phyloP scores from a whole-genome alignment of 1,140 invertebrate species.

The Drosophila auraria region DNA sequence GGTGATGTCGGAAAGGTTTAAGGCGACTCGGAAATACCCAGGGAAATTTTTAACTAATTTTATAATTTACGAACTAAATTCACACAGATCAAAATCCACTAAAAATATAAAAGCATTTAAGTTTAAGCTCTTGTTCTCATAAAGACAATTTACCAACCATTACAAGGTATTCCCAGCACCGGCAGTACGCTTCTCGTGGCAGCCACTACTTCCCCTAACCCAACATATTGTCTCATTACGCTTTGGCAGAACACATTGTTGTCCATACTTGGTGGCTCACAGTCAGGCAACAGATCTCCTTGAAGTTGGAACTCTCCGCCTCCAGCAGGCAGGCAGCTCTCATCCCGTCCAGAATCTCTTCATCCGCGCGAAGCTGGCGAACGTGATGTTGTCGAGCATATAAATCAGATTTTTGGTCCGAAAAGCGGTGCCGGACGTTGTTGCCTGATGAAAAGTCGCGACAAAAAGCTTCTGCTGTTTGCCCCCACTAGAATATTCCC shows the following conservation, averaged over 20 bases:
- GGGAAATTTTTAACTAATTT: too few species aligned
- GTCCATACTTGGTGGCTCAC: slow-evolving; percentile 16
- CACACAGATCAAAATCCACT: too few species aligned
- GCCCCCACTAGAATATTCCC: slow-evolving; percentile 2
- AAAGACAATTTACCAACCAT: background rate
- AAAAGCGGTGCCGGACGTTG: slow-evolving; percentile 49
- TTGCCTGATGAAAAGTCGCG: slow-evolving; percentile 72
- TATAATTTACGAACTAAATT: too few species aligned
- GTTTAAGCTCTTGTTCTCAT: background rate
- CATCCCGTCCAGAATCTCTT: slow-evolving; percentile 38
- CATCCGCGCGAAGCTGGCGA: slow-evolving; percentile 34
- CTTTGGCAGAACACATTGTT: slow-evolving; percentile 63
- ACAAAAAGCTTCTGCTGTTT: slow-evolving; percentile 71
- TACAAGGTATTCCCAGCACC: slow-evolving; percentile 1
- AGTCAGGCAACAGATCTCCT: slow-evolving; percentile 24
- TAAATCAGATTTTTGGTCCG: slow-evolving; percentile 76
- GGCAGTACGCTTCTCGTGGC: background rate
- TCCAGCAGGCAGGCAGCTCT: too few species aligned
- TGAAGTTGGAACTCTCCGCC: slow-evolving; percentile 16
- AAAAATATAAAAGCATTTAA: too few species aligned
- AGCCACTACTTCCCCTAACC: slow-evolving; percentile 1
- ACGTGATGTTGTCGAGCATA: slow-evolving; percentile 77
- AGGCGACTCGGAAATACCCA: slow-evolving; percentile 11
- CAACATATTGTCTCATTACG: slow-evolving; percentile 74
- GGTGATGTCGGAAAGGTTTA: too few species aligned